Conservation (phyloP, 2,113 vertebrate genomes). For the Petrocephalus zakoni region DNA sequence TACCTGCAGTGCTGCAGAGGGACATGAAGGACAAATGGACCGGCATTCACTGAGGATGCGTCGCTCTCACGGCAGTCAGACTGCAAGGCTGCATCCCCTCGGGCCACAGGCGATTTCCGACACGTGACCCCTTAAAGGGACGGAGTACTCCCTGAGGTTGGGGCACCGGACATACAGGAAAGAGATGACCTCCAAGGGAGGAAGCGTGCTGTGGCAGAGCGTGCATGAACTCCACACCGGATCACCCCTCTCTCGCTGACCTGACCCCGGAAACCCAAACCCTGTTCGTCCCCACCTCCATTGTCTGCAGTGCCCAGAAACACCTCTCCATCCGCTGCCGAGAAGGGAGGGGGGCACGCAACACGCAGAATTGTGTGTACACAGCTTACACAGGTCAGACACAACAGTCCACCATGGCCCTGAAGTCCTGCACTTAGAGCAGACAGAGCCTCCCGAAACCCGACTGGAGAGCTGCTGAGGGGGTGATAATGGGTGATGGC, state of each 20-base stretch:
- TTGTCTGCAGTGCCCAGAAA: not conserved
- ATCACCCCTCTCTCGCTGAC: not conserved
- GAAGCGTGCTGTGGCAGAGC: not conserved
- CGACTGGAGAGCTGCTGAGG: not conserved
- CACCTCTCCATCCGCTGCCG: not conserved
- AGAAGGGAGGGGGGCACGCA: not conserved
- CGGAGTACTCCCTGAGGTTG: not conserved
- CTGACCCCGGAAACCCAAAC: too few species aligned
- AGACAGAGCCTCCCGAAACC: not conserved
- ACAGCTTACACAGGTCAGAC: too few species aligned
- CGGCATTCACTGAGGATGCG: not conserved
- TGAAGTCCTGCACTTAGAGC: not conserved
- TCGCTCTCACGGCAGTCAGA: not conserved
- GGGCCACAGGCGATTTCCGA: not conserved
- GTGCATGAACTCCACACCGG: not conserved
- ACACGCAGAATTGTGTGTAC: not conserved
- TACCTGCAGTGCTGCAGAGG: not conserved
- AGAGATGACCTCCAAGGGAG: not conserved
- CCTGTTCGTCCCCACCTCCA: too few species aligned
- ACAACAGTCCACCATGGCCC: too few species aligned
- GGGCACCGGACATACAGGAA: not conserved
- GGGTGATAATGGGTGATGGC: not conserved
- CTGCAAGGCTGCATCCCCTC: not conserved
- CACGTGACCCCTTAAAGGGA: not conserved
- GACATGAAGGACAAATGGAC: not conserved